Evolutionary conservation across 2,113 vertebrate species (phyloP).

Genomic region (Seriola aureovittata): DNA sequence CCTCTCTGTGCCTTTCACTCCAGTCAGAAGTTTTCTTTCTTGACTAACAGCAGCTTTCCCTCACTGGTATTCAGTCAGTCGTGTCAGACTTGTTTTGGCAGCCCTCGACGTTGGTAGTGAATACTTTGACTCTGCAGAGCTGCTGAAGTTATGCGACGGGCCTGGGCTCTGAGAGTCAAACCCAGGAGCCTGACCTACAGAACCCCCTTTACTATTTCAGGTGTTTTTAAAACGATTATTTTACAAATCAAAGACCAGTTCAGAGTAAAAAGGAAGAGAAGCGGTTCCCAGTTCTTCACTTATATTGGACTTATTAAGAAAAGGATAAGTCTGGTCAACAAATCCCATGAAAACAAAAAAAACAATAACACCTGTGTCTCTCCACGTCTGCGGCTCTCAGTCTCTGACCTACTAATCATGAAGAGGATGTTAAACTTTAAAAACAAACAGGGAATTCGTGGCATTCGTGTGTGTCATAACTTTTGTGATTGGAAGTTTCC

Average conservation of each 20-base stretch:
- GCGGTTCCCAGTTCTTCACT: no score
- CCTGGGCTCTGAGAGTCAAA: no score
- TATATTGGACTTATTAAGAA: no score
- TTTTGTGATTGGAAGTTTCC: background rate
- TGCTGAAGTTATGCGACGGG: background rate
- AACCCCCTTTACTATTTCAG: no score
- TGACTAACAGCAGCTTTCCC: background rate
- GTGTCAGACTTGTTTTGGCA: conserved; percentile 23
- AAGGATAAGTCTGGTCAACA: no score
- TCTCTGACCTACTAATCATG: no score
- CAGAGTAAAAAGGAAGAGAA: no score
- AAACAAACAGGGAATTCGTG: background rate
- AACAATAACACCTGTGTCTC: no score
- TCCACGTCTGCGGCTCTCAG: no score
- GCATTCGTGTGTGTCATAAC: background rate
- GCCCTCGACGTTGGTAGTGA: background rate
- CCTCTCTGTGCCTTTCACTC: background rate
- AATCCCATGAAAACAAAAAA: no score
- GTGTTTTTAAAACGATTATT: background rate
- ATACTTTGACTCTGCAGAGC: background rate
- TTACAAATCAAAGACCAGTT: background rate
- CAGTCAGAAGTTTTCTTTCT: background rate
- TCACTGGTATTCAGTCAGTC: background rate
- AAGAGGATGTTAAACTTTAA: no score
- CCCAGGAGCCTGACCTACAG: no score